phyloP scores from a whole-genome alignment of 2,888 invertebrate species.

The Mimas tiliae region DNA sequence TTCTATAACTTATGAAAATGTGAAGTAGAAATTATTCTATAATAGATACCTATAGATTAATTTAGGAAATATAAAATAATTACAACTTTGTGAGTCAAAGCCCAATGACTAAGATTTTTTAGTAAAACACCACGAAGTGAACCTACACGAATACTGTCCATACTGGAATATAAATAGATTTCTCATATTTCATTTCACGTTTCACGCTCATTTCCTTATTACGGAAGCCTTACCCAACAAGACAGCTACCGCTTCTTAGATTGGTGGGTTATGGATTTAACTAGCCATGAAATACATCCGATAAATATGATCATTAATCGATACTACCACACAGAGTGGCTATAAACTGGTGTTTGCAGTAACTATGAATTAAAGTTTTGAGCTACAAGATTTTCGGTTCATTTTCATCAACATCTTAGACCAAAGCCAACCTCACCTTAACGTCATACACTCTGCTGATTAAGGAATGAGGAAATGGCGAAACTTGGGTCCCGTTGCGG shows the following conservation, averaged over 20 bases:
- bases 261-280: background rate
- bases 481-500: too few species aligned
- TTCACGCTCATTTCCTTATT: background rate
- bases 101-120: too few species aligned
- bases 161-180: background rate
- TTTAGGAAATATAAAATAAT: too few species aligned
- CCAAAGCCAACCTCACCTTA: too few species aligned
- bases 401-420: too few species aligned
- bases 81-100: too few species aligned
- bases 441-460: too few species aligned
- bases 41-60: too few species aligned
- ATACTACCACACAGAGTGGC: background rate
- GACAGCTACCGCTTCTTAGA: slow-evolving; percentile 1
- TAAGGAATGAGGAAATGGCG: too few species aligned
- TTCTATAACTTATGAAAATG: too few species aligned
- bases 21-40: too few species aligned
- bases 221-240: background rate
- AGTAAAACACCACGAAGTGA: too few species aligned
- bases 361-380: background rate
- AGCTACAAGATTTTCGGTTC: background rate
- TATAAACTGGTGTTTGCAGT: background rate
- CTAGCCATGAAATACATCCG: background rate
- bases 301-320: background rate
- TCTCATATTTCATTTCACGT: slow-evolving; percentile 1
- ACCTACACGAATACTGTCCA: background rate